Conservation (phyloP, 2,888 invertebrate genomes). For the Callinectes sapidus region DNA sequence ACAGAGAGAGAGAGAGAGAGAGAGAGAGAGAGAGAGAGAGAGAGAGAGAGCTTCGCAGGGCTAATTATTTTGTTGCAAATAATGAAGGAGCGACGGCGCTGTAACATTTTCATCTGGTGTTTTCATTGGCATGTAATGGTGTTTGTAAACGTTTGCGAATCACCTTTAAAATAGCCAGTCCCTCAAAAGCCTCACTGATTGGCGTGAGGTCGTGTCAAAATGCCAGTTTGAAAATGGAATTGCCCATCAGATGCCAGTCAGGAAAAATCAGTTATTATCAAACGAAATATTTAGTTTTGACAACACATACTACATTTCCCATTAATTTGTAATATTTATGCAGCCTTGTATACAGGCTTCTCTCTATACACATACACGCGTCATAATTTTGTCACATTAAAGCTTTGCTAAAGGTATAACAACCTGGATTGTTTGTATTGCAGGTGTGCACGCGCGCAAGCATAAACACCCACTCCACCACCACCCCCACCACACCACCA, state of each 20-base stretch:
- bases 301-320: slow-evolving; percentile 26
- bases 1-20: not conserved
- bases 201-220: slow-evolving; percentile 12
- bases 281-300: slow-evolving; percentile 34
- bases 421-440: slow-evolving; percentile 12
- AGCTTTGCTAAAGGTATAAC: slow-evolving; percentile 31
- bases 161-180: slow-evolving; percentile 36
- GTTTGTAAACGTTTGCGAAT: slow-evolving; percentile 36
- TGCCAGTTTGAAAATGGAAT: slow-evolving; percentile 50
- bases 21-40: not conserved
- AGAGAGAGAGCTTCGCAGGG: not conserved
- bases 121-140: slow-evolving; percentile 29
- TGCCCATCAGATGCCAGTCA: slow-evolving; percentile 45
- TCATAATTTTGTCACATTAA: slow-evolving; percentile 20
- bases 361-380: slow-evolving; percentile 28
- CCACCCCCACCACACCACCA: not conserved
- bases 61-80: not conserved
- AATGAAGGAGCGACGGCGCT: not conserved
- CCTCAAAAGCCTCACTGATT: slow-evolving; percentile 33
- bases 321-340: slow-evolving; percentile 37
- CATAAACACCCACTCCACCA: not conserved
- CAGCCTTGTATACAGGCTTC: slow-evolving; percentile 31
- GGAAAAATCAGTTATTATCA: slow-evolving; percentile 40
- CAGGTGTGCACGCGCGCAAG: slow-evolving; percentile 4
- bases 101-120: not conserved